Evolutionary conservation across 2,113 vertebrate species (phyloP).

Genomic region (Benitochromis conjunctus): DNA sequence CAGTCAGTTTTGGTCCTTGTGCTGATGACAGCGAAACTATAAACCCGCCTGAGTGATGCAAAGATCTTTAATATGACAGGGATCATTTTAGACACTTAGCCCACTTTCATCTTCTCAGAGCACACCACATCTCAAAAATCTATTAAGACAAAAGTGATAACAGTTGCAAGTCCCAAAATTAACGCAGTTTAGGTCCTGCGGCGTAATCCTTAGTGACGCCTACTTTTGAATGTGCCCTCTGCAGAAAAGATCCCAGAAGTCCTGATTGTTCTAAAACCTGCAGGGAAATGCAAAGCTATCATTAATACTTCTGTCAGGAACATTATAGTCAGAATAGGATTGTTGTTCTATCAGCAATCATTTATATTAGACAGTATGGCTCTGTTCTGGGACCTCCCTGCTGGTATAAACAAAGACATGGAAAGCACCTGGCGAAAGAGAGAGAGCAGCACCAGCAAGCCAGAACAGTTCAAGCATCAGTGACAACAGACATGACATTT

Average conservation of each 20-base stretch:
- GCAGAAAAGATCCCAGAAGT: constrained; percentile 18
- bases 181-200: not conserved
- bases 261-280: constrained; percentile 24
- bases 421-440: not conserved
- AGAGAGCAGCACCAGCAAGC: rapidly evolving
- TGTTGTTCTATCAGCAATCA: not conserved
- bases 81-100: not conserved
- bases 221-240: constrained; percentile 5
- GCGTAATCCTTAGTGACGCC: constrained; percentile 31
- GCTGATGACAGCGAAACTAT: constrained; percentile 12
- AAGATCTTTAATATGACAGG: constrained; percentile 21
- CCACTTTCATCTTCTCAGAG: not conserved
- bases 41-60: constrained; percentile 2
- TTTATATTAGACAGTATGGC: not conserved
- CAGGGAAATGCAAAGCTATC: not conserved
- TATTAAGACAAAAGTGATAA: constrained; percentile 23
- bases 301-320: not conserved
- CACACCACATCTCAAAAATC: not conserved
- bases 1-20: constrained; percentile 33
- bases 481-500: not conserved
- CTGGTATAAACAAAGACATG: not conserved
- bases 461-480: not conserved
- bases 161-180: constrained; percentile 4
- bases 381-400: not conserved
- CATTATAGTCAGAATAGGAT: not conserved